These are phyloP conservation scores for Oxycera nigricornis DNA, from an alignment of 2,888 invertebrate genomes.

Conservation along the genomic window DNA sequence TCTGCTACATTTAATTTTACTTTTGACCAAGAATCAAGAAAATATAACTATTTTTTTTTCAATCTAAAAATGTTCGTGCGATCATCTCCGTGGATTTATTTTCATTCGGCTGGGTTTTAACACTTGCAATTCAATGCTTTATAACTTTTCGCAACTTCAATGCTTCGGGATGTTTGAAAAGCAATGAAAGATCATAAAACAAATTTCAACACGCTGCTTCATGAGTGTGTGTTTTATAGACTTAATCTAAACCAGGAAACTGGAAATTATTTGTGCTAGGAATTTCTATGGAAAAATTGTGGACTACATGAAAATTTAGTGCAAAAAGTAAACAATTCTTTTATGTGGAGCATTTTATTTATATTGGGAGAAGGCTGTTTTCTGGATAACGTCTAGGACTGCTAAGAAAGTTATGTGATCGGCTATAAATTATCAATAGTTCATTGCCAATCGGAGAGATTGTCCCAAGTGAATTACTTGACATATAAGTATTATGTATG, in stretches of 20 bases:
- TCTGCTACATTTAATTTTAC: conserved; percentile 22
- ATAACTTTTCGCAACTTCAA: conserved; percentile 8
- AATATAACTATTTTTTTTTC: not conserved
- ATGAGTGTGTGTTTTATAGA: not conserved
- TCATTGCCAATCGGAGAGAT: not conserved
- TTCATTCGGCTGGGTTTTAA: not conserved
- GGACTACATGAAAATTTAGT: not conserved
- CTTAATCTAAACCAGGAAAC: conserved; percentile 3
- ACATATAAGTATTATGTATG: too few species aligned
- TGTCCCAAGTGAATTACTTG: too few species aligned
- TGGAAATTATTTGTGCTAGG: not conserved
- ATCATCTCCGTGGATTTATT: conserved; percentile 11
- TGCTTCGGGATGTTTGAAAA: conserved; percentile 19
- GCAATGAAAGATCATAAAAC: conserved; percentile 25
- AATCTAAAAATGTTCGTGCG: not conserved
- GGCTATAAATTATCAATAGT: not conserved
- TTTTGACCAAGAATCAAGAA: not conserved
- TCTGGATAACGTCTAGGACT: not conserved
- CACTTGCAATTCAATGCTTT: conserved; percentile 15
- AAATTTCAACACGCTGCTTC: not conserved
- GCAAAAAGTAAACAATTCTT: not conserved
- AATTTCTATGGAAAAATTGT: not conserved
- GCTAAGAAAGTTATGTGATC: not conserved
- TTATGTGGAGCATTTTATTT: not conserved
- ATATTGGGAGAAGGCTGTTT: not conserved